Conservation (phyloP, 2,888 invertebrate species). For the Adineta ricciae region DNA sequence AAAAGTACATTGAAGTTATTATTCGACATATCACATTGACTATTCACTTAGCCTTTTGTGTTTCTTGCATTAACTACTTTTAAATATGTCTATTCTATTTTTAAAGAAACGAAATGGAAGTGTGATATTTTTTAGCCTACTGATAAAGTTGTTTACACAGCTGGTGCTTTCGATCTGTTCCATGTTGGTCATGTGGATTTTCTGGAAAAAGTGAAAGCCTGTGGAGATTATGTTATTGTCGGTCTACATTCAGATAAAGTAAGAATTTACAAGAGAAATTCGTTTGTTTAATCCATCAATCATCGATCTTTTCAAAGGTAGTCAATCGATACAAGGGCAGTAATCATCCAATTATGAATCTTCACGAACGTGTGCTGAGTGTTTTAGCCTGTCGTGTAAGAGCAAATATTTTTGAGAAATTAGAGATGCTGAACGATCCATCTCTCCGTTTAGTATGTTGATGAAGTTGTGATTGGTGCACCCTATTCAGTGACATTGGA, state of each 20-base stretch:
- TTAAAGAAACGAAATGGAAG: no score
- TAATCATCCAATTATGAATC: constrained; percentile 97
- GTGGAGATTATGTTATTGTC: constrained; percentile 83
- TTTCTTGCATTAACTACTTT: no score
- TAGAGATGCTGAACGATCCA: no score
- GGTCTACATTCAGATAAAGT: constrained; percentile 86
- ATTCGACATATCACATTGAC: no score
- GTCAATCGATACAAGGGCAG: constrained; percentile 54
- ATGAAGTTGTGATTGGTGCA: constrained; percentile 95
- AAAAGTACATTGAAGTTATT: no score
- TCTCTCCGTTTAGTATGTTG: constrained; percentile 64
- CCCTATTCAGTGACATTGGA: constrained; percentile 84
- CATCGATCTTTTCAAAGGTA: constrained; percentile 39
- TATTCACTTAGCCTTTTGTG: no score
- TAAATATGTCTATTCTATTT: no score
- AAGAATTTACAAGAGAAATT: constrained; percentile 26
- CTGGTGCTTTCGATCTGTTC: constrained; percentile 93
- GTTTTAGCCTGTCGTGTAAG: constrained; percentile 85
- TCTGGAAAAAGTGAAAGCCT: constrained; percentile 71
- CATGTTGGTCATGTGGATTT: constrained; percentile 91
- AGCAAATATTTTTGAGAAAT: neutral
- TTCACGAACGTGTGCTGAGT: constrained; percentile 88
- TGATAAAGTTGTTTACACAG: constrained; percentile 65
- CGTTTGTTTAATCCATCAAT: neutral
- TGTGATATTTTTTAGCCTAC: neutral